Base-by-base conservation (phyloP, 2,888 invertebrate species). In the Drosophila greeni region DNA sequence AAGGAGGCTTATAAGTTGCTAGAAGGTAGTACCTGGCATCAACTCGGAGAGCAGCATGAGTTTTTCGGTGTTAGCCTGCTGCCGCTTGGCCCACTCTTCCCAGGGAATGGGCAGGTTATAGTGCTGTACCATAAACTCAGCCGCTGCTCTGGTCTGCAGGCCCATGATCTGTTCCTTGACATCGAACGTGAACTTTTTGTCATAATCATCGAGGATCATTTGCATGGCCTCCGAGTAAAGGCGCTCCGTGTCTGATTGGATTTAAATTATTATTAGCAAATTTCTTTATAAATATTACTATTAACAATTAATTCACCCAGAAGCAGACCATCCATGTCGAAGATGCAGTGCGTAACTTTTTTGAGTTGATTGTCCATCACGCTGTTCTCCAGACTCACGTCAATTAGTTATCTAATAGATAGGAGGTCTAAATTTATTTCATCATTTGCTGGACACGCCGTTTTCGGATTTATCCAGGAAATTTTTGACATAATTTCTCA, bases 101-200 rank as follows among this genome's bases (percentile, higher is more conserved):
- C 91, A 90, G 9, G 92, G 91, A 47, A 95, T 86, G 1, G 94
- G 94, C 68, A 95, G 86, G 4, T 92, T 89, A 56, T 93, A 90
- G 43, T 88, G 85, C 49, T 90, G 86, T 37, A 93, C 90, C 40
- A 94, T 88, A 31, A 86, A 90, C 84, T 90, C 88, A 2, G 93
- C 92, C n/a, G 92, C 89, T 65, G 93, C 93, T n/a, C 85, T 86
- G 1, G 91, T 90, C 66, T 92, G 92, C 33, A 91, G 87, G 0
- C 95, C 95, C 95, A 95, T 95, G 11, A 92, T 85, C 72, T 90
- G 90, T 12, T 91, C 86, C 89, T 97, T 97, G 24, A 95, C 87
- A 9, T 95, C 94, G 92, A 93, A 95, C 0, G 93, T 94, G 84
- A 93, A 97, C 5, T 89, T 90, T 88, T 94, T 94, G 2, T 92